A percentile compares a stretch with the other conserved stretches of the same genome.
Conservation (phyloP, 2,888 invertebrate genomes). For the Thecophora atra region DNA sequence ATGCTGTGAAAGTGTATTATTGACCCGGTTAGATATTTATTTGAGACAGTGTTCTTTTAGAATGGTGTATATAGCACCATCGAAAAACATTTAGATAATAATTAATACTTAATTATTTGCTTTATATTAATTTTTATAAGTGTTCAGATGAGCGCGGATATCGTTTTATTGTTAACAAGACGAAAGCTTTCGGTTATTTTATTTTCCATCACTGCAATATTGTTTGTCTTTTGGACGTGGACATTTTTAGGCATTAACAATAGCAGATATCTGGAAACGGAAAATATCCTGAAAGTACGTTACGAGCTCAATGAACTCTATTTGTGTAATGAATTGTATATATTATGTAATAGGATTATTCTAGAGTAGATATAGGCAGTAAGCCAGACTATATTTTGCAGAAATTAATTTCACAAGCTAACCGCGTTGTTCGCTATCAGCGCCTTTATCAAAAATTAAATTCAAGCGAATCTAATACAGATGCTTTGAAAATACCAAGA, state of each 20-base stretch:
- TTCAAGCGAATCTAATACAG: neutral
- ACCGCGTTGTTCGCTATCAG: conserved; percentile 61
- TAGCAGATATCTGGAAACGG: conserved; percentile 27
- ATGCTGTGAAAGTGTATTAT: too few relatives aligned
- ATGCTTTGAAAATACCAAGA: neutral
- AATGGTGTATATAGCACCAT: too few relatives aligned
- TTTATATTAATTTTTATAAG: conserved; percentile 5
- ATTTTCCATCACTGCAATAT: conserved; percentile 56
- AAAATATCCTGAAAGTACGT: conserved; percentile 24
- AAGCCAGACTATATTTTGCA: conserved; percentile 63
- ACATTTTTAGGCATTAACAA: conserved; percentile 59
- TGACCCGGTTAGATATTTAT: too few relatives aligned
- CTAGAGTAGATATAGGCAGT: conserved; percentile 45
- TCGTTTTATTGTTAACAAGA: conserved; percentile 63
- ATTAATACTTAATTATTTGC: neutral
- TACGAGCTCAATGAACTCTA: neutral
- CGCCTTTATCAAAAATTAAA: conserved; percentile 41
- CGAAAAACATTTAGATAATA: too few relatives aligned
- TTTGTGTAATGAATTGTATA: neutral
- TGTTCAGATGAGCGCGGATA: conserved; percentile 64
- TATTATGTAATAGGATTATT: conserved; percentile 22
- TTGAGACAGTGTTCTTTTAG: too few relatives aligned
- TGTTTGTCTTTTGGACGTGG: conserved; percentile 64
- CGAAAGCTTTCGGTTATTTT: conserved; percentile 63
- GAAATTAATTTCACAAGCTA: conserved; percentile 64